Evolutionary conservation across 2,113 vertebrate genomes (phyloP), one percentile per base, ranked within the genome.

Genomic region (Setophaga petechia): DNA sequence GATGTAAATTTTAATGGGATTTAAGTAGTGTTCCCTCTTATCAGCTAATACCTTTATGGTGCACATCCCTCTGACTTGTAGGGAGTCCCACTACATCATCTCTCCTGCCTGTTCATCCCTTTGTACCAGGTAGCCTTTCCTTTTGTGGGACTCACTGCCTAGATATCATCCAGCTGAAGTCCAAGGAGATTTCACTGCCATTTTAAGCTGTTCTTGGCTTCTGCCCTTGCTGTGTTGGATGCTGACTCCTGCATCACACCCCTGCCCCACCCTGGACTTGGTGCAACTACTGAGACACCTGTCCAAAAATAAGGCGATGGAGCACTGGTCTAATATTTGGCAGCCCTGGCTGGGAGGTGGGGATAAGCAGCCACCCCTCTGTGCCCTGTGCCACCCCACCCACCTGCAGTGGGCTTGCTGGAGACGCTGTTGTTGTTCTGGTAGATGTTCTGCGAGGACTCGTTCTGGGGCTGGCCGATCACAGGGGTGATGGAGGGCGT

Each of bases 401-500:
- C 97, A 99, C 99, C 97, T 6, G 99, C 98, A 0, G 98, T 99
- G 85, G 99, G 98, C 96, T 99, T 99, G 98, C 98, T 98, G 68
- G 97, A 98, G 85, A 98, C 6, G 0, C 73, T 98, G 74, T 98
- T 99, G 96, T 94, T 98, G 98, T 98, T 99, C 97, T 99, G 99
- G 95, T 99, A 99, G 94, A 99, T 98, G 77, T 98, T 97, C 54
- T 98, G 98, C 3, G 98, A 86, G 52, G 98, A 98, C 96, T 99
- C 98, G 1, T 99, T 99, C 89, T 99, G 99, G 39, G 99, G 98
- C 97, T 99, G 99, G 84, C 98, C 98, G 3, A 99, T 99, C 98
- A 99, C 98, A 2, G 99, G 99, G 14, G 99, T 99, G 84, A 99
- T 97, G 57, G 99, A 99, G 3, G 99, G 99, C 2, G 99, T 99